Evolutionary conservation across 1,140 invertebrate species (phyloP).

Genomic region (Lucilia cuprina): DNA sequence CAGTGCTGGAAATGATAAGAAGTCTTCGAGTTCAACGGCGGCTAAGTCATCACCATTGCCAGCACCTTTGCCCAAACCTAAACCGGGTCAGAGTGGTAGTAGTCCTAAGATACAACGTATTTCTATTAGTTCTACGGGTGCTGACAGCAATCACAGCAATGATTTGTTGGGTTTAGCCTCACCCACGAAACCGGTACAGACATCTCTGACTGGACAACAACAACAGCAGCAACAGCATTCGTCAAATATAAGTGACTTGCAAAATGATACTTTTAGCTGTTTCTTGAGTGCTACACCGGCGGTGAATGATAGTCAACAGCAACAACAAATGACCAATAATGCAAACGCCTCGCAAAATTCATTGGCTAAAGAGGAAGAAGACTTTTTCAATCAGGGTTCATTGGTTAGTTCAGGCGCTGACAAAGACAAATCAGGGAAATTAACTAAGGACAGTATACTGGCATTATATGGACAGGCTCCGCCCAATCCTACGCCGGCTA

Average conservation of each 20-base stretch:
- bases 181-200: conserved; percentile 59
- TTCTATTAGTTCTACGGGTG: conserved; percentile 63
- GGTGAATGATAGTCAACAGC: conserved; percentile 33
- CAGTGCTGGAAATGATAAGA: conserved; percentile 61
- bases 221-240: neutral
- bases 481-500: conserved; percentile 39
- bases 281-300: conserved; percentile 76
- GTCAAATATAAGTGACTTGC: conserved; percentile 64
- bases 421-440: conserved; percentile 77
- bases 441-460: conserved; percentile 93
- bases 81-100: conserved; percentile 65
- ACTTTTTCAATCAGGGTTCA: conserved; percentile 83
- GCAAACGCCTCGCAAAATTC: conserved; percentile 57
- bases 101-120: conserved; percentile 72
- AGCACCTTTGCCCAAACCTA: conserved; percentile 64
- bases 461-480: conserved; percentile 82
- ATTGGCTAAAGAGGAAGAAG: conserved; percentile 81
- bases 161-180: conserved; percentile 65
- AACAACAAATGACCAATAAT: conserved; percentile 37
- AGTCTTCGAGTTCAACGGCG: conserved; percentile 53
- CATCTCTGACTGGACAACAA: conserved; percentile 32
- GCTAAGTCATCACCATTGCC: conserved; percentile 55
- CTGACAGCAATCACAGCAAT: conserved; percentile 52
- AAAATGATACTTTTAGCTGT: conserved; percentile 78
- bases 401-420: conserved; percentile 65